phyloP scores from a whole-genome alignment of 1,140 invertebrate genomes.

The Colletes gigas region DNA sequence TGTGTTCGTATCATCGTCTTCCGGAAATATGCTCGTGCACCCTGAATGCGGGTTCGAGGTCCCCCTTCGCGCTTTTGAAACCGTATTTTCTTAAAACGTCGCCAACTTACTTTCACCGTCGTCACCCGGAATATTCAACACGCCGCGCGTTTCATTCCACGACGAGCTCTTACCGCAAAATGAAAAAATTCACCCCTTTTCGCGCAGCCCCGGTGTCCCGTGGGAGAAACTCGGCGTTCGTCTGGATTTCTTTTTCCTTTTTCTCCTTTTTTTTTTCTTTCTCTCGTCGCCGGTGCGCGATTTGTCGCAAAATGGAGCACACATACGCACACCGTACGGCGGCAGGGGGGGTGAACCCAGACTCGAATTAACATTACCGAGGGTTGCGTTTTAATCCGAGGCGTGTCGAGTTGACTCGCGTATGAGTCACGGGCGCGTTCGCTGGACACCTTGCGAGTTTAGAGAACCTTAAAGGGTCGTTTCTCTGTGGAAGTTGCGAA shows the following conservation, averaged over 20 bases:
- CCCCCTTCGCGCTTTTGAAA: not conserved
- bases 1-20: not conserved
- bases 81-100: slow-evolving; percentile 13
- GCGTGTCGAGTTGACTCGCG: slow-evolving; percentile 34
- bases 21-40: not conserved
- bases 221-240: slow-evolving; percentile 34
- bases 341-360: slow-evolving; percentile 9
- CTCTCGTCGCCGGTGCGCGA: slow-evolving; percentile 27
- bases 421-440: slow-evolving; percentile 38
- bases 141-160: slow-evolving; percentile 48
- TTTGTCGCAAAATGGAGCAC: slow-evolving; percentile 47
- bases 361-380: slow-evolving; percentile 55
- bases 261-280: slow-evolving; percentile 30
- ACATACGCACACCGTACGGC: not conserved
- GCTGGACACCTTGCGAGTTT: slow-evolving; percentile 46
- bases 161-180: slow-evolving; percentile 9
- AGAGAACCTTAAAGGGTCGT: slow-evolving; percentile 42
- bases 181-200: slow-evolving; percentile 34
- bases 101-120: not conserved
- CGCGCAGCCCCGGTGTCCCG: slow-evolving; percentile 7
- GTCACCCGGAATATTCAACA: slow-evolving; percentile 5
- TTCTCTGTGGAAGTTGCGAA: no score
- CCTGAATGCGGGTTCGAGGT: no score
- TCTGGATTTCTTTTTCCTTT: slow-evolving; percentile 43
- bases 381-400: slow-evolving; percentile 64